Percentiles rank a stretch among this genome's conserved stretches.
phyloP scores from a whole-genome alignment of 1,140 invertebrate species.

The Drosophila kurseongensis region DNA sequence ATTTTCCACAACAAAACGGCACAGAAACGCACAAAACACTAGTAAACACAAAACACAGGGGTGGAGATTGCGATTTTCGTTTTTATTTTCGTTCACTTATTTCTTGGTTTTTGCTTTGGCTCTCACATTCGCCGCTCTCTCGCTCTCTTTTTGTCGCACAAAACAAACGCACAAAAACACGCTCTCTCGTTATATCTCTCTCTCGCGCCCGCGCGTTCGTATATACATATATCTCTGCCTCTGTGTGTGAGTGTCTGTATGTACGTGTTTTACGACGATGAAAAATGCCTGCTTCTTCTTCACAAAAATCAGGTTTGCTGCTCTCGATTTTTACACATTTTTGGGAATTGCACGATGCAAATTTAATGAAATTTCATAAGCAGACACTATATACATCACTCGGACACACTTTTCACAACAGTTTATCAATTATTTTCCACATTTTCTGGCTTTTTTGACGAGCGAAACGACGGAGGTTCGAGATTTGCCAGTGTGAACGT shows the following conservation, averaged over 20 bases:
- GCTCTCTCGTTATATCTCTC: constrained; percentile 30
- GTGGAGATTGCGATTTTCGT: constrained; percentile 65
- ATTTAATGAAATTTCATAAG: constrained; percentile 37
- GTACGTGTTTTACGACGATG: constrained; percentile 74
- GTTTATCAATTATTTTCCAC: constrained; percentile 63
- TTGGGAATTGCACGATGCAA: constrained; percentile 1
- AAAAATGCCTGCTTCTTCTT: constrained; percentile 76
- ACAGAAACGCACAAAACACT: constrained; percentile 25
- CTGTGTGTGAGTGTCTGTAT: constrained; percentile 54
- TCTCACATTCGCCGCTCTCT: constrained; percentile 73
- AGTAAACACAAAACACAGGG: constrained; percentile 28
- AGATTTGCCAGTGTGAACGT: background rate
- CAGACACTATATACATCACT: constrained; percentile 25
- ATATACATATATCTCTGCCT: constrained; percentile 43
- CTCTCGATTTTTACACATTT: constrained; percentile 56
- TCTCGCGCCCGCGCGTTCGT: constrained; percentile 69
- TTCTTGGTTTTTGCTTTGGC: constrained; percentile 81
- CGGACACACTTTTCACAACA: constrained; percentile 51
- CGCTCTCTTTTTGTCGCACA: constrained; percentile 31
- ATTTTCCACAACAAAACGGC: constrained; percentile 21
- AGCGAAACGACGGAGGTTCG: constrained; percentile 8
- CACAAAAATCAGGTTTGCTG: constrained; percentile 68
- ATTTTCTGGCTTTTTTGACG: constrained; percentile 57
- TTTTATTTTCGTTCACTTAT: constrained; percentile 82
- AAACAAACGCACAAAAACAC: constrained; percentile 62